Conservation (phyloP, 2,888 invertebrate genomes). For the Amiota mariae region DNA sequence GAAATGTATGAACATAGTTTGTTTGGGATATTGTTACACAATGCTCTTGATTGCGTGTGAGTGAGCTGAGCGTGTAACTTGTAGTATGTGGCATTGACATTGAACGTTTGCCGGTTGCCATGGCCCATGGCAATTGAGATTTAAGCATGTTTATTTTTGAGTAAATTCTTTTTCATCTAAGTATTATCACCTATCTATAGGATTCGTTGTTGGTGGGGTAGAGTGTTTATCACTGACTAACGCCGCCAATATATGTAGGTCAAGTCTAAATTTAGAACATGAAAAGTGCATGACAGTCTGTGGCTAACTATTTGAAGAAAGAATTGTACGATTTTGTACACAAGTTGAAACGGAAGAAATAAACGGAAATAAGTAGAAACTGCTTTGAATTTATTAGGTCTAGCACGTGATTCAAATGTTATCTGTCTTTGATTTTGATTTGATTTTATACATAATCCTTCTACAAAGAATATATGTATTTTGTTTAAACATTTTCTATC, state of each 20-base stretch:
- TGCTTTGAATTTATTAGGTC: too few relatives aligned
- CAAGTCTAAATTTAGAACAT: slow-evolving; percentile 48
- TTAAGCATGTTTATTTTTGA: slow-evolving; percentile 22
- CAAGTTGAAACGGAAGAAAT: too few relatives aligned
- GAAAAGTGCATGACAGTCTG: slow-evolving; percentile 17
- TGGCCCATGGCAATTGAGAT: slow-evolving; percentile 43
- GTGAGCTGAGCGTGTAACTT: slow-evolving; percentile 3
- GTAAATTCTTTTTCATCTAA: neutral
- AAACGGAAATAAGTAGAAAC: too few relatives aligned
- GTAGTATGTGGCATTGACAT: slow-evolving; percentile 41
- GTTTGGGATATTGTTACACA: slow-evolving; percentile 17
- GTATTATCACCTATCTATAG: slow-evolving; percentile 9
- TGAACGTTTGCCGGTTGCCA: slow-evolving; percentile 41
- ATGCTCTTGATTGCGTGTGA: neutral
- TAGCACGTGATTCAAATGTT: too few relatives aligned
- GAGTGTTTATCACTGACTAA: slow-evolving; percentile 30
- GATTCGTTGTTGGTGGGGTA: slow-evolving; percentile 45
- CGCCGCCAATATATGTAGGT: slow-evolving; percentile 40
- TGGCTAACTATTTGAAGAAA: slow-evolving; percentile 29
- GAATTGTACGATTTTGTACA: too few relatives aligned
- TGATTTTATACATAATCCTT: too few relatives aligned
- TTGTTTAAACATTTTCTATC: too few relatives aligned
- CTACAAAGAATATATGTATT: too few relatives aligned
- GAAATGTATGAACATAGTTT: neutral
- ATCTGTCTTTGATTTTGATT: too few relatives aligned